Conservation (phyloP, 2,888 invertebrate genomes). For the Linnaemya tessellans region DNA sequence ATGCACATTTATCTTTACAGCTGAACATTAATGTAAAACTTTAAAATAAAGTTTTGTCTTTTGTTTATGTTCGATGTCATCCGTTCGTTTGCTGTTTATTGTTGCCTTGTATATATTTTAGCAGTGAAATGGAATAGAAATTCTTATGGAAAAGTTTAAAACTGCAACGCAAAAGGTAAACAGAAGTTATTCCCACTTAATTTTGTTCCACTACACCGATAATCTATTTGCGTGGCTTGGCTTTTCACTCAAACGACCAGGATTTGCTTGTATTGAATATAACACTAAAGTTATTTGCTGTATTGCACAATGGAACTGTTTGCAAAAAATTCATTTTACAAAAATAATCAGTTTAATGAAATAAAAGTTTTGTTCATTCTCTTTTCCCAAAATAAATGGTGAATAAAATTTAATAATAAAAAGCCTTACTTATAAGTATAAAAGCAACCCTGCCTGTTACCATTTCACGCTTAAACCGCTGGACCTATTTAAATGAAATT, state of each 20-base stretch:
- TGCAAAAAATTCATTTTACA: neutral
- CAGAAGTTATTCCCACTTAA: slow-evolving; percentile 69
- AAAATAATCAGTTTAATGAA: too few species aligned
- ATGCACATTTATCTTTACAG: too few species aligned
- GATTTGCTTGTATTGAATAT: slow-evolving; percentile 34
- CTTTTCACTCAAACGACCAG: slow-evolving; percentile 26
- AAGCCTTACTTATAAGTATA: too few species aligned
- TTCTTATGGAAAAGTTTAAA: slow-evolving; percentile 65
- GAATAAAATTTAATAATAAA: too few species aligned
- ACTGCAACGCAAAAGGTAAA: slow-evolving; percentile 70
- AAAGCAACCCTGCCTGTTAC: too few species aligned
- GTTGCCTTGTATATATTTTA: slow-evolving; percentile 1
- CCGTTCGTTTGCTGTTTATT: slow-evolving; percentile 27
- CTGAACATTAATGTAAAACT: neutral
- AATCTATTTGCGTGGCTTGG: slow-evolving; percentile 41
- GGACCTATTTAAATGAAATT: too few species aligned
- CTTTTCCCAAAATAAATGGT: too few species aligned
- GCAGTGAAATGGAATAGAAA: slow-evolving; percentile 42
- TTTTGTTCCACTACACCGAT: slow-evolving; percentile 47
- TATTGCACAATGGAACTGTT: neutral
- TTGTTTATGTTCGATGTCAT: slow-evolving; percentile 43
- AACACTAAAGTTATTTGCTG: slow-evolving; percentile 20
- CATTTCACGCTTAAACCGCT: too few species aligned
- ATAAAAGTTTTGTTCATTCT: too few species aligned
- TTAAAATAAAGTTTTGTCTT: slow-evolving; percentile 35